phyloP scores from a whole-genome alignment of 2,888 invertebrate genomes.

The Gonocerus acuteangulatus region DNA sequence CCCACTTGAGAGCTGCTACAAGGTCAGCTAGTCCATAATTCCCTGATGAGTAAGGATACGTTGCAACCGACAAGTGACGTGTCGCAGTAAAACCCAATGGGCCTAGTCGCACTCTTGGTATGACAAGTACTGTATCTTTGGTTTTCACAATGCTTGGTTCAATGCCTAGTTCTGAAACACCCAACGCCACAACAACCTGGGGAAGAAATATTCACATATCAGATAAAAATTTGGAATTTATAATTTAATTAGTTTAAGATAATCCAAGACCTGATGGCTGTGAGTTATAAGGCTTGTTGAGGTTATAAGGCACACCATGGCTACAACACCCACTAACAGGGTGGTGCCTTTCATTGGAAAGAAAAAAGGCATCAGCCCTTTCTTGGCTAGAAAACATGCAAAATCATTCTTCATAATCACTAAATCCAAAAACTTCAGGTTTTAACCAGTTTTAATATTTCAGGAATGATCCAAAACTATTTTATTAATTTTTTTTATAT shows the following conservation, averaged over 20 bases:
- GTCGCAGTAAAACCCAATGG: slow-evolving; percentile 67
- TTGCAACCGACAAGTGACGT: slow-evolving; percentile 58
- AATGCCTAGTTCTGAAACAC: slow-evolving; percentile 1
- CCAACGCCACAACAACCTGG: slow-evolving; percentile 15
- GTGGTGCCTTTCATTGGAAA: no score
- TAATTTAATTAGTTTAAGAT: slow-evolving; percentile 5
- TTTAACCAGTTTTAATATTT: no score
- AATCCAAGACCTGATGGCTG: background rate
- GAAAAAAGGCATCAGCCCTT: no score
- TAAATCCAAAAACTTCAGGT: no score
- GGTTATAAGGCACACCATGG: no score
- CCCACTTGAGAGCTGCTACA: slow-evolving; percentile 67
- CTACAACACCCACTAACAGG: no score
- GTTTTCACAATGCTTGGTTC: background rate
- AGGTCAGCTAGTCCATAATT: slow-evolving; percentile 82
- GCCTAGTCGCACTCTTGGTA: slow-evolving; percentile 75
- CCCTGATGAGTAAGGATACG: slow-evolving; percentile 64
- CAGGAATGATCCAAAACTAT: no score
- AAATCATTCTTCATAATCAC: no score
- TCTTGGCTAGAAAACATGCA: no score
- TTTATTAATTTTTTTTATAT: no score
- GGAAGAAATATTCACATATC: background rate
- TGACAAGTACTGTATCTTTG: slow-evolving; percentile 74
- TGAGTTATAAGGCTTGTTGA: no score
- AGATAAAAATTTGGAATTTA: background rate